Evolutionary conservation across 1,140 invertebrate genomes (phyloP).

Genomic region (Drosophila melanogaster): Release_6_plus_ISO1_MT NT_033779.5:6169501-6170000

Average conservation of each 20-base stretch:
- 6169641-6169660: not conserved
- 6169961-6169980: conserved; percentile 27
- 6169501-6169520: conserved; percentile 5
- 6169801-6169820: conserved; percentile 23
- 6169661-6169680: not conserved
- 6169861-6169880: not conserved
- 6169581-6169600: conserved; percentile 38
- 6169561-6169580: conserved; percentile 24
- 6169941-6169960: conserved; percentile 45
- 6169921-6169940: conserved; percentile 48
- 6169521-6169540: conserved; percentile 41
- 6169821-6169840: conserved; percentile 2
- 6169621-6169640: conserved; percentile 6
- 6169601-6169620: conserved; percentile 7
- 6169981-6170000: not conserved
- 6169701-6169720: conserved; percentile 1
- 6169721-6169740: conserved; percentile 41
- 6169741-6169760: conserved; percentile 55
- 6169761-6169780: conserved; percentile 46
- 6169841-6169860: not conserved
- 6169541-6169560: conserved; percentile 26
- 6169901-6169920: conserved; percentile 77
- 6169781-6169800: conserved; percentile 8
- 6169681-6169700: not conserved
- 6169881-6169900: conserved; percentile 63